These are phyloP conservation scores for Hepsetus odoe DNA, from an alignment of 2,113 vertebrate species.

Conservation along the genomic window DNA sequence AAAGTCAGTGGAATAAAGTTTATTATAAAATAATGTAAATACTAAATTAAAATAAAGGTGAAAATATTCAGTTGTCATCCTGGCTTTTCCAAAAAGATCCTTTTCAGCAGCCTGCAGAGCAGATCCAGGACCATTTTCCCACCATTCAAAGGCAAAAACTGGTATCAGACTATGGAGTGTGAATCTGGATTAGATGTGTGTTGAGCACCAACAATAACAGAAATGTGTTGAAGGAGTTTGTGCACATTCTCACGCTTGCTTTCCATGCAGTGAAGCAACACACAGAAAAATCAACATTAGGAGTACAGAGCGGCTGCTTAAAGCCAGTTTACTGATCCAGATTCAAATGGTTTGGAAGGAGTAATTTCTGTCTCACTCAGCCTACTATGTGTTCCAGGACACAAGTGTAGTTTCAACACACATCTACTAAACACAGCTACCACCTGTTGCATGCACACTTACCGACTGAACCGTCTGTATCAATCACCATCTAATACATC, in stretches of 20 bases:
- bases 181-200: slow-evolving; percentile 24
- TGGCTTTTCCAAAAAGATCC: neutral
- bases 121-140: neutral
- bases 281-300: neutral
- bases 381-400: neutral
- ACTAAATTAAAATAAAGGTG: neutral
- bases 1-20: neutral
- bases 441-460: too few species aligned
- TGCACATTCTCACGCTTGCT: neutral
- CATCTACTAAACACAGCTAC: neutral
- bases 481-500: too few species aligned
- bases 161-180: neutral
- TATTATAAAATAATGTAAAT: neutral
- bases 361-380: neutral
- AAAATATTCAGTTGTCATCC: neutral
- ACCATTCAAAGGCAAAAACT: neutral
- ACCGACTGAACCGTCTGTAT: too few species aligned
- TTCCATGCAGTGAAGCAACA: slow-evolving; percentile 2
- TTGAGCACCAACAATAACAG: neutral
- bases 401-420: neutral
- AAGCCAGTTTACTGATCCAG: neutral
- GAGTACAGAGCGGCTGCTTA: too few species aligned
- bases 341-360: neutral
- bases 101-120: neutral
- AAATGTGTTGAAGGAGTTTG: neutral